Percentiles rank a stretch among this genome's conserved stretches.
Conservation (phyloP, 2,113 vertebrate genomes). For the Oplegnathus fasciatus region DNA sequence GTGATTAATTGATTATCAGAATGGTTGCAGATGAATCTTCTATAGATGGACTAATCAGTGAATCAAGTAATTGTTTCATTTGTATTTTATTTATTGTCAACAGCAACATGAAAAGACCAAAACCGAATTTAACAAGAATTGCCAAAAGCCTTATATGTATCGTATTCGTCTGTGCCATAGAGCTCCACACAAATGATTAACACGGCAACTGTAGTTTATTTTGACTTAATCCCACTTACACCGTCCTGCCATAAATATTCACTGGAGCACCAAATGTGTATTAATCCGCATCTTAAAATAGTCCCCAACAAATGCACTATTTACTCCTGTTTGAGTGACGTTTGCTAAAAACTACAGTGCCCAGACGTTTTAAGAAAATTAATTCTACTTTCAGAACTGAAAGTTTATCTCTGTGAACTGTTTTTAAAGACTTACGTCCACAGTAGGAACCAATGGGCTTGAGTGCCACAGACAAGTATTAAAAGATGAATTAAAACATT, state of each 20-base stretch:
- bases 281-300: not conserved
- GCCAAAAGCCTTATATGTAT: not conserved
- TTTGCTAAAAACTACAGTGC: not conserved
- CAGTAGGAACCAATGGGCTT: not conserved
- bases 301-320: not conserved
- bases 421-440: not conserved
- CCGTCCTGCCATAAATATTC: not conserved
- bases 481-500: not conserved
- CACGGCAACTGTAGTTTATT: not conserved
- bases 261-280: not conserved
- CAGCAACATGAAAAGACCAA: not conserved
- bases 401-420: not conserved
- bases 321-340: not conserved
- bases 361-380: not conserved
- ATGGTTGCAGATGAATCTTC: not conserved
- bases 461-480: not conserved
- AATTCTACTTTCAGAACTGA: not conserved
- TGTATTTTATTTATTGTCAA: not conserved
- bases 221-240: not conserved
- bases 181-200: not conserved
- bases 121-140: not conserved
- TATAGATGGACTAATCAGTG: not conserved
- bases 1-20: not conserved
- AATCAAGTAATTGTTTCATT: not conserved
- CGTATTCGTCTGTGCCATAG: not conserved